Conservation (phyloP, 2,113 vertebrate species). For the Anser cygnoides region DNA sequence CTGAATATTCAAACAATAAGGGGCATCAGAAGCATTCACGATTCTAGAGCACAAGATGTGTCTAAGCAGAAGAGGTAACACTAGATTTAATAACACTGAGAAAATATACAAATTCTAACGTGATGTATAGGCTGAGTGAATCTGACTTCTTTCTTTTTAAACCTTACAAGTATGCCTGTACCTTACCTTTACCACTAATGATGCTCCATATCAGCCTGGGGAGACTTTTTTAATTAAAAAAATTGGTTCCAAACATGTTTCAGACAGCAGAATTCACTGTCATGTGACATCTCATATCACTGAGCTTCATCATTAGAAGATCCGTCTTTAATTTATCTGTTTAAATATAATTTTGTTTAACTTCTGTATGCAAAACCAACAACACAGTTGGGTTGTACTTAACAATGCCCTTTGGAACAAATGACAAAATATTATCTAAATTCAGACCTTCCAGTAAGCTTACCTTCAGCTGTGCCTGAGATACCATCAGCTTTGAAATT, state of each 20-base stretch:
- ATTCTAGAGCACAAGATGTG: constrained; percentile 41
- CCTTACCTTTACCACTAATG: neutral
- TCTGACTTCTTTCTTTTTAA: neutral
- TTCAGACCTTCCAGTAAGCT: neutral
- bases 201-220: neutral
- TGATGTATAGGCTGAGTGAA: neutral
- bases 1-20: constrained; percentile 62
- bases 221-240: neutral
- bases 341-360: neutral
- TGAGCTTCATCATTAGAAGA: neutral
- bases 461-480: constrained; percentile 94
- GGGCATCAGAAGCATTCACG: neutral
- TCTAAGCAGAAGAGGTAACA: neutral
- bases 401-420: neutral
- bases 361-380: neutral
- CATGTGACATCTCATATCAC: neutral
- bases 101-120: neutral
- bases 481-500: constrained; percentile 96
- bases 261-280: neutral
- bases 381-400: neutral
- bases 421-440: neutral
- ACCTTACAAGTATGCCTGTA: neutral
- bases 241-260: neutral
- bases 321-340: neutral
- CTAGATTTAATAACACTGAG: neutral